Conservation (phyloP, 2,888 invertebrate species). For the Portevinia maculata region DNA sequence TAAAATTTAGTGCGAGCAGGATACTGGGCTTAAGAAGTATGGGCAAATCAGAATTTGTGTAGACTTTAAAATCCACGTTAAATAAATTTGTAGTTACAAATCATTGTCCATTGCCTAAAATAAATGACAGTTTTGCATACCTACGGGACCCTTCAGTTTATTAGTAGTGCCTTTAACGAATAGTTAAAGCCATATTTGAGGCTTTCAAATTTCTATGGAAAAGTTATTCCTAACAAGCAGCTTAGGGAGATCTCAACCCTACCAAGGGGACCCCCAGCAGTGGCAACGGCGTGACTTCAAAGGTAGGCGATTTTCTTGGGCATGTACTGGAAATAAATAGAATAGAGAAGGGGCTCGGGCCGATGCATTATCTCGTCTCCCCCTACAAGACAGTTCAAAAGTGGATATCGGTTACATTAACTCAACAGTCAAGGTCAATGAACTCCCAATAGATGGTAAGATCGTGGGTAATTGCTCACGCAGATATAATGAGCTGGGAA, state of each 20-base stretch:
- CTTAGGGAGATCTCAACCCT: neutral
- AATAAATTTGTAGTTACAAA: no score
- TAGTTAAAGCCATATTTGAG: neutral
- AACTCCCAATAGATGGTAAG: no score
- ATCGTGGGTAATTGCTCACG: no score
- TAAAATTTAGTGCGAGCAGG: no score
- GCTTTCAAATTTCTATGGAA: neutral
- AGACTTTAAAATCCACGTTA: no score
- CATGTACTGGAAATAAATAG: conserved; percentile 22
- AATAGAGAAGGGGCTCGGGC: conserved; percentile 34
- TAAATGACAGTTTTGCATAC: no score
- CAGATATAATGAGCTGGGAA: no score
- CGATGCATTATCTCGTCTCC: conserved; percentile 31
- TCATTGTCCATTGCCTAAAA: no score
- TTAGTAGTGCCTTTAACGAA: no score
- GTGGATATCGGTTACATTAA: neutral
- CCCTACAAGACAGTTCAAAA: neutral
- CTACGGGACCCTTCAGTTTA: no score
- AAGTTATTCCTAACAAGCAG: neutral
- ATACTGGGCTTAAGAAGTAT: no score
- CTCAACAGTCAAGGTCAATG: neutral
- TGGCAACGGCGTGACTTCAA: conserved; percentile 7
- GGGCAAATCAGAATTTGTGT: no score
- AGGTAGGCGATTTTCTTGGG: conserved; percentile 22
- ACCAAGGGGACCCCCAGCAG: neutral